These are phyloP conservation scores for Nomia melanderi DNA, from an alignment of 1,140 invertebrate genomes.

Conservation along the genomic window DNA sequence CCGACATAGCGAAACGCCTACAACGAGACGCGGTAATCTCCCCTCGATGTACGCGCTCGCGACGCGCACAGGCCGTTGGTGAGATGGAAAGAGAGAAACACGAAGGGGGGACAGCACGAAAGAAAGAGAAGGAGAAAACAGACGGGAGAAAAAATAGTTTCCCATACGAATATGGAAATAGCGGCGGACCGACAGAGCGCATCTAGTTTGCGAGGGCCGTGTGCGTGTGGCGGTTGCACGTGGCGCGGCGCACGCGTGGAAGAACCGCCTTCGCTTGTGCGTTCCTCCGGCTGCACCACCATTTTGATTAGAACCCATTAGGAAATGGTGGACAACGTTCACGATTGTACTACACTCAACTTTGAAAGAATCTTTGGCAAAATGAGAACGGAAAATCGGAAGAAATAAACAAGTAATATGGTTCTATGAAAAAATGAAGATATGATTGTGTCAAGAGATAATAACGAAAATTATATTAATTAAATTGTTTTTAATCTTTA, in stretches of 20 bases:
- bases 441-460: no score
- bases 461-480: no score
- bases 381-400: no score
- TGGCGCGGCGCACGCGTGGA: neutral
- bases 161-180: slow-evolving; percentile 39
- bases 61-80: neutral
- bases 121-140: neutral
- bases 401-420: no score
- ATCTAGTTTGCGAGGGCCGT: neutral
- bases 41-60: slow-evolving; percentile 3
- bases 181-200: slow-evolving; percentile 8
- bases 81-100: neutral
- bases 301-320: neutral
- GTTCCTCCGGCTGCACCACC: neutral
- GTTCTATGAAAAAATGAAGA: no score
- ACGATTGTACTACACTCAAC: no score
- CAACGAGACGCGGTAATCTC: slow-evolving; percentile 33
- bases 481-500: no score
- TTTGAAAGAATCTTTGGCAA: no score
- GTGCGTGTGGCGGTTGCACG: neutral
- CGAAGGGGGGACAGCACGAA: neutral
- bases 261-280: neutral
- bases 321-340: neutral
- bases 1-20: slow-evolving; percentile 22
- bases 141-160: slow-evolving; percentile 7